Base-by-base conservation (phyloP, 2,888 invertebrate genomes). In the Eugnorisma glareosa region DNA sequence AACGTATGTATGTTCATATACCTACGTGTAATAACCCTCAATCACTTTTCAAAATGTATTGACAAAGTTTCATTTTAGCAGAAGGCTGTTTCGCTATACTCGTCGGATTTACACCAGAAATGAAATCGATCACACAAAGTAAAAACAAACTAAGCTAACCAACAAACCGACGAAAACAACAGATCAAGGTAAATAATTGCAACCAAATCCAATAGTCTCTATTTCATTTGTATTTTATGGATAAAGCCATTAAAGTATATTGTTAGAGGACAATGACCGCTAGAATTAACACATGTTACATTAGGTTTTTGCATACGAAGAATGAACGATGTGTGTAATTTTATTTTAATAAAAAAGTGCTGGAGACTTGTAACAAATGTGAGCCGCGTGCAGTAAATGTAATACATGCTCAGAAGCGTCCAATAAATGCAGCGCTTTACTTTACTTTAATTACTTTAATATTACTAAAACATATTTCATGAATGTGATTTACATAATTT, bases 261-360 rank as follows among this genome's bases (percentile, higher is more conserved):
- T 81, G 82, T 84, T 67, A 63, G 66, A 76, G 84, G 66, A 75
- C 89, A 86, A 80, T 81, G 87, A 81, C 84, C 82, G 76, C 72
- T 76, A 51, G 67, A 80, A 78, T 70, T 80, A 82, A 72, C 87
- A 82, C 80, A 82, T 86, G 81, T 77, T 83, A 86, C 77, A 72
- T 84, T 69, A 59, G 61, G 57, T 82, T 66, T 82, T 88, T 81
- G 75, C 78, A 75, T 79, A 72, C 18, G 72, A 76, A 48, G 57
- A 54, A 54, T 66, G 59, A 75, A 68, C 72, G 75, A 77, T 78
- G 73, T 67, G 57, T 73, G 74, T 86, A 77, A 85, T 79, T 84
- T 86, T 86, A 83, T 82, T 85, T 83, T 77, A 78, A 73, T 82
- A 77, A 86, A 86, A 85, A 87, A 75, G 67, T 76, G 69, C 68